Conservation (phyloP, 2,797 vertebrate genomes). For the Tapera naevia region DNA sequence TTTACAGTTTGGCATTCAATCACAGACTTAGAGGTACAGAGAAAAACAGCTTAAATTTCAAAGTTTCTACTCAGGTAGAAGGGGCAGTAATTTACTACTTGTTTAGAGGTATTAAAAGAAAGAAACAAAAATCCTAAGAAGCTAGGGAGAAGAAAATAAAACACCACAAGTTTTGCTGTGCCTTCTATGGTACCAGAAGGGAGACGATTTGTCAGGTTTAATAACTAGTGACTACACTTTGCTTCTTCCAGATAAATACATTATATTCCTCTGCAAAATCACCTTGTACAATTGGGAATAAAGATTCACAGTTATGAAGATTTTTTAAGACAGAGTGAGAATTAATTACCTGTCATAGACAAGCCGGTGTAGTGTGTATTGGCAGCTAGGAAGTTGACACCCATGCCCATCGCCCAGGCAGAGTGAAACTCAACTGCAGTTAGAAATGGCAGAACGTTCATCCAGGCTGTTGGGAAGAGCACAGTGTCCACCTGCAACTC, state of each 20-base stretch:
- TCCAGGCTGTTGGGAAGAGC: slow-evolving; percentile 68
- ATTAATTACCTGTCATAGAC: slow-evolving; percentile 69
- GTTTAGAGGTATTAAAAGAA: background rate
- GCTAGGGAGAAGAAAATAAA: background rate
- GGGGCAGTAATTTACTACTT: background rate
- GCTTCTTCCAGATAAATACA: background rate
- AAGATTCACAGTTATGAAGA: background rate
- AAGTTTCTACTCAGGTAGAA: background rate
- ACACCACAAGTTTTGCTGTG: background rate
- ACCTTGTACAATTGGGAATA: background rate
- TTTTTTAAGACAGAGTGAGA: background rate
- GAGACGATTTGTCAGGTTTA: background rate
- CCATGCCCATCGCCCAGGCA: slow-evolving; percentile 70
- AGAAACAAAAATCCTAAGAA: background rate
- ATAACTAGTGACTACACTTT: background rate
- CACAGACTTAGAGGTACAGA: background rate
- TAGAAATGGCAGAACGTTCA: slow-evolving; percentile 69
- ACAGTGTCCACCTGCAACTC: slow-evolving; percentile 68
- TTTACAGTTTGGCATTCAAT: background rate
- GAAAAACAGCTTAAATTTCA: background rate
- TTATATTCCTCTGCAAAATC: background rate
- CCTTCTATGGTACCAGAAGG: background rate
- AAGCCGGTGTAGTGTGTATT: slow-evolving; percentile 48
- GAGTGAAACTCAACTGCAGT: slow-evolving; percentile 73
- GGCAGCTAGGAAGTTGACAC: slow-evolving; percentile 67